Evolutionary conservation across 2,888 invertebrate genomes (phyloP), one percentile per base, ranked within the genome.

Genomic region (Metellina segmentata): DNA sequence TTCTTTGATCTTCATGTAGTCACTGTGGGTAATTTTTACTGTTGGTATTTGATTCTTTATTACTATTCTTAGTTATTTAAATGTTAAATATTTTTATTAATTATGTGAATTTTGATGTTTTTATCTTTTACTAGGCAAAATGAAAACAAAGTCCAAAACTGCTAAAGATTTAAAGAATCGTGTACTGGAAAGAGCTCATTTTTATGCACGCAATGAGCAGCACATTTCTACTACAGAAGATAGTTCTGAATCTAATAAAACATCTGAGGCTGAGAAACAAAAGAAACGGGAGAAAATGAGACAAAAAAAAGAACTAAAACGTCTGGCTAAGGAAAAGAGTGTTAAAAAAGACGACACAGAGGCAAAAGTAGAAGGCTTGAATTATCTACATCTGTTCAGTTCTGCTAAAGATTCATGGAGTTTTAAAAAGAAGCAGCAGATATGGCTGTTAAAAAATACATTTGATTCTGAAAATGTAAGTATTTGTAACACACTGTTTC

Each of bases 351-450:
- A 92, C 16, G 49, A 20, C 9, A 34, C 7, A 20, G 85, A 81
- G 48, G 81, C 89, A 8, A 89, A 89, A 79, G 77, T 20, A n/a
- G 52, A 61, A 13, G 92, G 89, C 19, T 34, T 92, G 8, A 48
- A 81, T 7, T 92, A 92, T 61, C 70, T 92, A 6, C 81, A 75
- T 53, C 6, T 49, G 16, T 92, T 88, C 85, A 85, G 85, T 49
- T 48, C 85, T 71, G 72, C 70, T 11, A 74, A 81, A 51, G 81
- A 89, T 11, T 53, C 19, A 7, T 92, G 92, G 92, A 49, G 53
- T 34, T 92, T 92, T 34, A 89, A 89, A 75, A 92, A 92, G 53
- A 92, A 89, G 34, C 83, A 85, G 49, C 92, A 92, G 49, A 20
- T 52, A 52, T 92, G 92, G 92, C 34, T 92, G 20, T 16, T 92